Percentiles rank a stretch among this genome's conserved stretches.
phyloP scores from a whole-genome alignment of 2,888 invertebrate species.

The Siphonodentalium dalli region DNA sequence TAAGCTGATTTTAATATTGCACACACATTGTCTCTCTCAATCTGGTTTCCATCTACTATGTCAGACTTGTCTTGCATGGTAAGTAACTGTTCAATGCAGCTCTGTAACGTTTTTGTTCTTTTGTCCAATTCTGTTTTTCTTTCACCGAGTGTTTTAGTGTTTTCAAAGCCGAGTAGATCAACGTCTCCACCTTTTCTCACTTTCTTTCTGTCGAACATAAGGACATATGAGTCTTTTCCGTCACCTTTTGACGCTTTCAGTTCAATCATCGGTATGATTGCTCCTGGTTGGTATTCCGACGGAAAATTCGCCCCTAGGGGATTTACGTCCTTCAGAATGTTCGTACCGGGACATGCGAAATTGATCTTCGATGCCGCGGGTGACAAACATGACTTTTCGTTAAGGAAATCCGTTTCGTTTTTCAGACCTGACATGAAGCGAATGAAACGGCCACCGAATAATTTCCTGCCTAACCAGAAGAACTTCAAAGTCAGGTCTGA shows the following conservation, averaged over 20 bases:
- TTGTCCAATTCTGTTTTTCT: no score
- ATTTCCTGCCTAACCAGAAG: slow-evolving; percentile 7
- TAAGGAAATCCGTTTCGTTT: slow-evolving; percentile 4
- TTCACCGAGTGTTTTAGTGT: no score
- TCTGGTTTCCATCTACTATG: no score
- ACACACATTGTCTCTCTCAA: no score
- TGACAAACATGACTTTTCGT: background rate
- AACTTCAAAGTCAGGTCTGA: slow-evolving; percentile 1
- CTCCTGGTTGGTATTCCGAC: slow-evolving; percentile 1
- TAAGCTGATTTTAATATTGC: no score
- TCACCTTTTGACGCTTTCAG: slow-evolving; percentile 2
- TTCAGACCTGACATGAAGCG: slow-evolving; percentile 14
- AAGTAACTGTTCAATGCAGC: no score
- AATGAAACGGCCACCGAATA: slow-evolving; percentile 10
- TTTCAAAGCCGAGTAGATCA: slow-evolving; percentile 11
- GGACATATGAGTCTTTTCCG: background rate
- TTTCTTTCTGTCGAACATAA: slow-evolving; percentile 16
- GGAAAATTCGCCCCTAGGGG: slow-evolving; percentile 1
- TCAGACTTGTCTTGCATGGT: no score
- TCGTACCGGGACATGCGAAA: slow-evolving; percentile 11
- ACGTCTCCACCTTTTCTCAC: slow-evolving; percentile 5
- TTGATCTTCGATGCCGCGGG: slow-evolving; percentile 7
- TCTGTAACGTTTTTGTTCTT: no score
- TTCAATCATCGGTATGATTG: slow-evolving; percentile 7
- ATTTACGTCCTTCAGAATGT: background rate